These are phyloP conservation scores for Danaus plexippus DNA, from an alignment of 1,140 invertebrate species.

Conservation along the genomic window DNA sequence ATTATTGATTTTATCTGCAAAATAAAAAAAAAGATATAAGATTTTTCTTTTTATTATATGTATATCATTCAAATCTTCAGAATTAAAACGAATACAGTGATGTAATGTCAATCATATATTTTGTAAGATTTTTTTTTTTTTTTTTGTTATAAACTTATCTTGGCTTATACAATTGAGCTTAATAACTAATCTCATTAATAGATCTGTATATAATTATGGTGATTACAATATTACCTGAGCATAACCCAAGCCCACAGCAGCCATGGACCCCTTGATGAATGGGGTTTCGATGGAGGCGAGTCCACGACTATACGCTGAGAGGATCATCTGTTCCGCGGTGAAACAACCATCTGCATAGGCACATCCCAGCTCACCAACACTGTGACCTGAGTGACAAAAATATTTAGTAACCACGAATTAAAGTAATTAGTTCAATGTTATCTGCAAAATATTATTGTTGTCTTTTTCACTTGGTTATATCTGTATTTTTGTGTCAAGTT, in stretches of 20 bases:
- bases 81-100: too few relatives aligned
- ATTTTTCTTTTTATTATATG: too few relatives aligned
- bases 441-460: not conserved
- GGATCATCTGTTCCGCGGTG: constrained; percentile 86
- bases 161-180: too few relatives aligned
- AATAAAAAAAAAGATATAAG: constrained; percentile 2
- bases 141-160: too few relatives aligned
- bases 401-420: not conserved
- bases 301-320: constrained; percentile 89
- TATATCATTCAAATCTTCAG: too few relatives aligned
- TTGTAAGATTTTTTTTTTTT: too few relatives aligned
- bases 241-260: constrained; percentile 81
- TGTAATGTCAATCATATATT: too few relatives aligned
- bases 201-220: too few relatives aligned
- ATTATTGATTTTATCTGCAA: constrained; percentile 71
- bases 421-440: constrained; percentile 1
- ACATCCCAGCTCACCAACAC: constrained; percentile 91
- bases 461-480: not conserved
- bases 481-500: too few relatives aligned
- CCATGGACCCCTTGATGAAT: constrained; percentile 87
- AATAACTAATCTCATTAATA: too few relatives aligned
- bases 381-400: constrained; percentile 72
- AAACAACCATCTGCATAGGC: constrained; percentile 91
- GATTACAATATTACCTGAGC: constrained; percentile 56
- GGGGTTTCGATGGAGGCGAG: constrained; percentile 85